Evolutionary conservation across 1,140 invertebrate species (phyloP), one percentile per base, ranked within the genome.

Genomic region (Tetragnatha versicolor): DNA sequence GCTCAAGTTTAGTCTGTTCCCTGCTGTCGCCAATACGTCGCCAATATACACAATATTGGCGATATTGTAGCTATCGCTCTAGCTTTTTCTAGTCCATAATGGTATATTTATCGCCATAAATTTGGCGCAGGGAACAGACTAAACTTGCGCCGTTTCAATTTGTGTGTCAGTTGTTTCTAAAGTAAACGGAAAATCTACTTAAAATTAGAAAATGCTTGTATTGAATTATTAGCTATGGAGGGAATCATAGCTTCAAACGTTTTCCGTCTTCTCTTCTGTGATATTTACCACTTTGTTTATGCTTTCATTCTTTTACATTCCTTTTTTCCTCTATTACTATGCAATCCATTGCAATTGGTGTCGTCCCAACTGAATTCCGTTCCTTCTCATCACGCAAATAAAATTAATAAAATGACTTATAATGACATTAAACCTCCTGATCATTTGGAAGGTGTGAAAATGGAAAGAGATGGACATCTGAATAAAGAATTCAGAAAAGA

Each of bases 381-480:
- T 37, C 39, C 17, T 5, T 37, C 20, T 39, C 20, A 37, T 42
- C n/a, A n/a, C n/a, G n/a, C n/a, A n/a, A n/a, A n/a, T n/a, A n/a
- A n/a, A n/a, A 14, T 33, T 37, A 22, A 55, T 20, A 73, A 73
- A 39, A n/a, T 80, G 7, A 63, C 35, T 10, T 70, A 49, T 58
- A 63, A 80, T 14, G 27, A 49, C 4, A 66, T 80, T 4, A 76
- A 80, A 35, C 79, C 79, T 47, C 79, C 72, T 20, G 79, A 80
- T 70, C 81, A 81, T 73, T 65, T 81, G 31, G 37, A 79, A 66
- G 81, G 65, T 10, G 73, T 81, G 6, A 76, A 53, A 29, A 76
- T 81, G 68, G 81, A 81, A 60, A 49, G 81, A 63, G 81, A 81
- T 66, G 81, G 81, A 0, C 79, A 81, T 68, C 29, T 81, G 29